Evolutionary conservation across 2,113 vertebrate genomes (phyloP), one percentile per base, ranked within the genome.

Genomic region (Sylvia atricapilla): DNA sequence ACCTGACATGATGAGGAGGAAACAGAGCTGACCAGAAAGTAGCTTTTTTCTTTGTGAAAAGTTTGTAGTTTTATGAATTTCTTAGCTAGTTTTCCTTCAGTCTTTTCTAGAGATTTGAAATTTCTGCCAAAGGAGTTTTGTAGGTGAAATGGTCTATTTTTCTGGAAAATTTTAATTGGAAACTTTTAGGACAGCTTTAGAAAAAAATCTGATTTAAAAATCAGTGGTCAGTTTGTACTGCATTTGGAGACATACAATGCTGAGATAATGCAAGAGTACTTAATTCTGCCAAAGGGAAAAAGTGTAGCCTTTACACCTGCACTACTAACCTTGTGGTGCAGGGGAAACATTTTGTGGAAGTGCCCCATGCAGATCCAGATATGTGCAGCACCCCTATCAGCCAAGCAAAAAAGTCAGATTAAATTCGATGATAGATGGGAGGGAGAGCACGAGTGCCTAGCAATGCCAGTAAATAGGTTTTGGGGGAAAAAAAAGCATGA

Each of bases 391-490:
- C 6, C 5, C 4, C 15, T 23, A 62, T 49, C 37, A 69, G 22
- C 31, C 12, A 21, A 9, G 9, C 17, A 66, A 47, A 80, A 84
- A 21, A 12, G 4, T 76, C 58, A 66, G 44, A 62, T 74, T 73
- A 89, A 86, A 64, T 56, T 15, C 83, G 11, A 9, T 1, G 1
- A 19, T 12, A 60, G 21, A 24, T 47, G 15, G 12, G 20, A 72
- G 5, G 41, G 53, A 83, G 21, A 79, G 11, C 28, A 73, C 28
- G 20, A 35, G 7, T 24, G 24, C 33, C 30, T 84, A 20, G 43
- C 0, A 2, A 2, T 46, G 37, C 20, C 33, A 67, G 39, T 43
- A 76, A 35, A 0, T 2, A 70, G 21, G 2, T 67, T 31, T 10
- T 7, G 8, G 33, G 16, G 31, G 11, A 25, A 83, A 64, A 83